phyloP scores from a whole-genome alignment of 2,113 vertebrate species.

The Chlamydotis undulata region DNA sequence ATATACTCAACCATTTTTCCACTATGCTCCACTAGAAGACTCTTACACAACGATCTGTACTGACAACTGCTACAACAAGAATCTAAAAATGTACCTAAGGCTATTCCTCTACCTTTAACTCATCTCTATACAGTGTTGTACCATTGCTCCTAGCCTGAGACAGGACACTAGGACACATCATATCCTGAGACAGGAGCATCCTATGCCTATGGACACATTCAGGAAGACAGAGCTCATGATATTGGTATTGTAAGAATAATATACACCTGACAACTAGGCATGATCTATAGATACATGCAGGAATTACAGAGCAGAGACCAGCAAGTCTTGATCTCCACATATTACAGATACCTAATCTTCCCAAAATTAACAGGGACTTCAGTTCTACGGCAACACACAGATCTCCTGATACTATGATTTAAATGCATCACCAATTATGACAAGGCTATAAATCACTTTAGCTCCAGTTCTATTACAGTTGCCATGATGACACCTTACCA shows the following conservation, averaged over 20 bases:
- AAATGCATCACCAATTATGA: background rate
- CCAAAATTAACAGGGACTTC: background rate
- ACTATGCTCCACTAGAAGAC: background rate
- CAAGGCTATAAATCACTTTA: background rate
- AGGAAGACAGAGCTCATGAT: background rate
- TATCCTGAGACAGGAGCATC: background rate
- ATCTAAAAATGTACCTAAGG: background rate
- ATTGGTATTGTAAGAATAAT: background rate
- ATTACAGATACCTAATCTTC: background rate
- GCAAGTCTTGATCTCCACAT: background rate
- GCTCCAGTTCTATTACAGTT: background rate
- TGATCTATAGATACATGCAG: background rate
- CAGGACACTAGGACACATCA: background rate
- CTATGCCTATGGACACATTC: background rate
- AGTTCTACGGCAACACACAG: background rate
- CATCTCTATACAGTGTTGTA: accelerated
- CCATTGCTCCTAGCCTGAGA: background rate
- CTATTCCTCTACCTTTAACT: background rate
- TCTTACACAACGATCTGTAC: background rate
- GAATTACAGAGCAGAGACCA: background rate
- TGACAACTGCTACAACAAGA: background rate
- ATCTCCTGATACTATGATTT: background rate
- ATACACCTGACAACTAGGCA: background rate
- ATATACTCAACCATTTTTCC: background rate
- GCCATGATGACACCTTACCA: background rate